Evolutionary conservation across 2,888 invertebrate species (phyloP).

Genomic region (Leucoma salicis): DNA sequence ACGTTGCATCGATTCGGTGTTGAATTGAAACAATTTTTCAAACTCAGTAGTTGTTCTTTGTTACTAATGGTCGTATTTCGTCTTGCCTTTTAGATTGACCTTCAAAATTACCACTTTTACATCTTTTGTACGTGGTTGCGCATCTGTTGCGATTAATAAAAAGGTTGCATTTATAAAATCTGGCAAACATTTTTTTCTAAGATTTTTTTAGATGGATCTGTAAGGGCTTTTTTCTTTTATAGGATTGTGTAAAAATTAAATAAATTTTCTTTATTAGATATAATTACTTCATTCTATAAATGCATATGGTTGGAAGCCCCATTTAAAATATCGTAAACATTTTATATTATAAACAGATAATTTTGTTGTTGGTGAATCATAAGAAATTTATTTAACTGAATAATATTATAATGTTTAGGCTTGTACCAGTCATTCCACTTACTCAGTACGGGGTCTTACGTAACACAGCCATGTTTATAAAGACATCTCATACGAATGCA

Average conservation of each 20-base stretch:
- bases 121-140: conserved; percentile 39
- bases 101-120: conserved; percentile 59
- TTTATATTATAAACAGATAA: too few species aligned
- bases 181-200: conserved; percentile 2
- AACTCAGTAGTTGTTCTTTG: conserved; percentile 76
- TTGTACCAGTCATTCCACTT: not conserved
- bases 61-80: conserved; percentile 61
- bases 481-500: conserved; percentile 19
- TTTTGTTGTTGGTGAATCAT: too few species aligned
- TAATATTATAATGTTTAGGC: too few species aligned
- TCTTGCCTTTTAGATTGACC: conserved; percentile 49
- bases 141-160: conserved; percentile 30
- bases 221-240: too few species aligned
- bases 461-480: conserved; percentile 5
- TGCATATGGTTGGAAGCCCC: too few species aligned
- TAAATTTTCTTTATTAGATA: too few species aligned
- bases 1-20: conserved; percentile 60
- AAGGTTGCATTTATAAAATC: conserved; percentile 14
- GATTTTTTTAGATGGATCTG: too few species aligned
- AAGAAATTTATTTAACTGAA: too few species aligned
- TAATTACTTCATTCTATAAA: too few species aligned
- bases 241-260: too few species aligned
- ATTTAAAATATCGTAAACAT: too few species aligned
- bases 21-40: conserved; percentile 80
- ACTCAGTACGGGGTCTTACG: conserved; percentile 4